These are phyloP conservation scores for Drosophila cognata DNA, from an alignment of 2,888 invertebrate genomes.

Conservation along the genomic window DNA sequence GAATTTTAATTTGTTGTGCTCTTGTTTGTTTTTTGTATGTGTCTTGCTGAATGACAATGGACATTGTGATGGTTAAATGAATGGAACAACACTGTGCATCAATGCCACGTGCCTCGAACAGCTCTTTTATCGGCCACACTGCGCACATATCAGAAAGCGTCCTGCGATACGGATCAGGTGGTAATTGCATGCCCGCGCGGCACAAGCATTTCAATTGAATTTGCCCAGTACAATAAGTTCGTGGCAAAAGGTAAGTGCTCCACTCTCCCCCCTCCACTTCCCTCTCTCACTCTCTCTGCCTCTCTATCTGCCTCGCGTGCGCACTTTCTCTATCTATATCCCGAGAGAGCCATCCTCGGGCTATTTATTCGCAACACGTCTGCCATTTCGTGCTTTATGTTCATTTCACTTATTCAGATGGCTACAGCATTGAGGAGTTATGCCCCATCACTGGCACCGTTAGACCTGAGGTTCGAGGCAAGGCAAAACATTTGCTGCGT, in stretches of 20 bases:
- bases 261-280: not conserved
- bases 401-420: conserved; percentile 70
- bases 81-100: conserved; percentile 2
- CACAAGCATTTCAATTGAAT: conserved; percentile 95
- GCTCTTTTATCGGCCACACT: conserved; percentile 96
- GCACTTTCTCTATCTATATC: not conserved
- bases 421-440: conserved; percentile 83
- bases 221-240: conserved; percentile 90
- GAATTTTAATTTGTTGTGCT: conserved; percentile 35
- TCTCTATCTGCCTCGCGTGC: not conserved
- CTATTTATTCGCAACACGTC: conserved; percentile 56
- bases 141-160: conserved; percentile 95
- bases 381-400: conserved; percentile 54
- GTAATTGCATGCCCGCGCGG: conserved; percentile 95
- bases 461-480: conserved; percentile 75
- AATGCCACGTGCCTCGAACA: conserved; percentile 81
- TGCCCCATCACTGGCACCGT: conserved; percentile 71
- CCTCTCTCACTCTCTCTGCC: not conserved
- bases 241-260: conserved; percentile 82
- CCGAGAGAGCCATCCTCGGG: conserved; percentile 21
- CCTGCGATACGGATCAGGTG: conserved; percentile 96
- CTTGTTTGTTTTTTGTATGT: conserved; percentile 10
- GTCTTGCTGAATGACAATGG: conserved; percentile 9
- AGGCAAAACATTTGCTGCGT: conserved; percentile 80
- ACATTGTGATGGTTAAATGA: conserved; percentile 11